Percentiles rank a stretch among this genome's conserved stretches.
phyloP scores from a whole-genome alignment of 2,797 vertebrate genomes.

The Molossus molossus region DNA sequence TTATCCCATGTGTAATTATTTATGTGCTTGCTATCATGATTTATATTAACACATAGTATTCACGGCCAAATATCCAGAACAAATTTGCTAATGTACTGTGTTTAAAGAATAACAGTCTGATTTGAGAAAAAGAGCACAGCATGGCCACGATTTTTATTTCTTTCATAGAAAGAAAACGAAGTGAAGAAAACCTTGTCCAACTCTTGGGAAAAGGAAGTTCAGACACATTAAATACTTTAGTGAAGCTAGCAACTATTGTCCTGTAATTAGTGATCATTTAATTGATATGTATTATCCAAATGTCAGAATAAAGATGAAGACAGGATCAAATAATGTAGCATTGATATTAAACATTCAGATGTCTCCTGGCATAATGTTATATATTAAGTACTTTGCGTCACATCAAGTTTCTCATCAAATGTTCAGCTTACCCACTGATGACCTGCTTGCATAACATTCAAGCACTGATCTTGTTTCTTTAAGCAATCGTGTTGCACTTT shows the following conservation, averaged over 20 bases:
- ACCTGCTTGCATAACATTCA: constrained; percentile 25
- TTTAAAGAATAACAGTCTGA: constrained; percentile 25
- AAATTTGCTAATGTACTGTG: background rate
- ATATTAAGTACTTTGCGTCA: background rate
- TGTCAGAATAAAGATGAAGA: constrained; percentile 39
- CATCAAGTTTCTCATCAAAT: constrained; percentile 49
- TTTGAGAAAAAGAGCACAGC: background rate
- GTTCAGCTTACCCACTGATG: background rate
- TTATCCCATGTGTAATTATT: constrained; percentile 2
- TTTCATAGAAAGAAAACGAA: background rate
- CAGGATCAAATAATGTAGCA: background rate
- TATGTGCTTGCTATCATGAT: constrained; percentile 19
- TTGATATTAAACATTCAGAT: background rate
- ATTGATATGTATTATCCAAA: background rate
- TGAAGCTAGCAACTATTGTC: background rate
- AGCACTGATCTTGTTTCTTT: constrained; percentile 57
- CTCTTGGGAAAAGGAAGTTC: constrained; percentile 10
- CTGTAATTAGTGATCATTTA: constrained; percentile 2
- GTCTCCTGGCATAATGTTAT: background rate
- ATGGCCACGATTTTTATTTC: background rate
- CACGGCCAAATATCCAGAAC: background rate
- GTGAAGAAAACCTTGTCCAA: background rate
- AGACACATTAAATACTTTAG: background rate
- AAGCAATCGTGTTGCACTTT: constrained; percentile 48
- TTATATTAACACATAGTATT: constrained; percentile 12